These are phyloP conservation scores for Chondrilla cf. caribensis DNA, from an alignment of 37 sponge, comb jelly and placozoan genomes.

Conservation along the genomic window DNA sequence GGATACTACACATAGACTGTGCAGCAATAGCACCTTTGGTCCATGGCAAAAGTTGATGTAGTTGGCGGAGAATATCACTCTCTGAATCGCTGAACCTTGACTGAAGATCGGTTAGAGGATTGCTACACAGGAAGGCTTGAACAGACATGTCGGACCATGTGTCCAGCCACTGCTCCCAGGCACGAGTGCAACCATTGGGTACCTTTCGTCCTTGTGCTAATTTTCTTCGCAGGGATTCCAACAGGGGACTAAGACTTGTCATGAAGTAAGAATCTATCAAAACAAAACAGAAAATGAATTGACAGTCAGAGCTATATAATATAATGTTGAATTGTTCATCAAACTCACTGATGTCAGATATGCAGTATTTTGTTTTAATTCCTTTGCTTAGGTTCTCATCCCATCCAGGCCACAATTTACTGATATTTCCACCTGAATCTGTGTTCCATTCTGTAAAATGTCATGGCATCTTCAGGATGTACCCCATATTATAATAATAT, in stretches of 20 bases:
- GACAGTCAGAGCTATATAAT: too few species aligned
- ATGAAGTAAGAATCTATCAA: constrained; percentile 25
- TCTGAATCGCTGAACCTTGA: not conserved
- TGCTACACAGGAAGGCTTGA: constrained; percentile 9
- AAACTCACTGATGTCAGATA: too few species aligned
- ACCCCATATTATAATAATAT: too few species aligned
- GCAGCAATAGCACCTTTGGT: constrained; percentile 48
- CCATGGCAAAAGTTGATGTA: constrained; percentile 49
- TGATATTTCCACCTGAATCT: constrained; percentile 17
- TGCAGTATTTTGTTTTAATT: too few species aligned
- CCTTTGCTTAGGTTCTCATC: not conserved
- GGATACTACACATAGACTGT: constrained; percentile 20
- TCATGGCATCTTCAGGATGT: too few species aligned
- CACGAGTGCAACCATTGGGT: not conserved
- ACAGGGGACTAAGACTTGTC: not conserved
- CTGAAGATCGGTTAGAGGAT: not conserved
- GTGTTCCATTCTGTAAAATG: constrained; percentile 29
- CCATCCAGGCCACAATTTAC: constrained; percentile 35
- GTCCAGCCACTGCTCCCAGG: constrained; percentile 33
- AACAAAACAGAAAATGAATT: not conserved
- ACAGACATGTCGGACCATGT: constrained; percentile 28
- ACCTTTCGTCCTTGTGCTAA: not conserved
- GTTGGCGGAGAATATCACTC: not conserved
- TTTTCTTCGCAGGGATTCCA: not conserved
- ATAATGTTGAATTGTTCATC: too few species aligned